These are phyloP conservation scores for Staurois parvus DNA, from an alignment of 2,797 vertebrate species.

Conservation along the genomic window DNA sequence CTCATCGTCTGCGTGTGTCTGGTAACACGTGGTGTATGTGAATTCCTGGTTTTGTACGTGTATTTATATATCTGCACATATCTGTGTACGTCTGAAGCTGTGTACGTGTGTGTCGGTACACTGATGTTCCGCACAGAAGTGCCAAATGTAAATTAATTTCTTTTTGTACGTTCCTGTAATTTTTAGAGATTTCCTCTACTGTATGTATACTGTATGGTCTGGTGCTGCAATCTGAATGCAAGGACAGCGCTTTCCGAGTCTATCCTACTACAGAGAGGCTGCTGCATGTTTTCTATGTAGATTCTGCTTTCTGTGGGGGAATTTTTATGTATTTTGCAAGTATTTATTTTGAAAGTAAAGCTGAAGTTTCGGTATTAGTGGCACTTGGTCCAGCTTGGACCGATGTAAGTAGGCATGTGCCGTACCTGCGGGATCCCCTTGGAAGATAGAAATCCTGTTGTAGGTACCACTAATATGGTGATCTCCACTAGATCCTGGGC, in stretches of 20 bases:
- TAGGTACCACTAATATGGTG: too few relatives aligned
- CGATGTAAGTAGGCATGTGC: too few relatives aligned
- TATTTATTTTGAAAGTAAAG: too few relatives aligned
- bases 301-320: too few relatives aligned
- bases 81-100: not conserved
- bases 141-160: constrained; percentile 1
- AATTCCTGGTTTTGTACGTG: not conserved
- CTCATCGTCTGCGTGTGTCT: constrained; percentile 12
- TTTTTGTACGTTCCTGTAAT: constrained; percentile 16
- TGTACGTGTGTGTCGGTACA: not conserved
- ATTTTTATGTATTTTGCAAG: too few relatives aligned
- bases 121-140: not conserved
- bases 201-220: not conserved
- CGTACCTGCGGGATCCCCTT: too few relatives aligned
- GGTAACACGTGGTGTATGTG: not conserved
- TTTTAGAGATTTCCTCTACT: not conserved
- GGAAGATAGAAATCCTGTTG: too few relatives aligned
- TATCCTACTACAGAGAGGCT: too few relatives aligned
- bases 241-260: not conserved
- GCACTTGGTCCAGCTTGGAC: too few relatives aligned
- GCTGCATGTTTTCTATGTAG: too few relatives aligned
- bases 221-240: not conserved
- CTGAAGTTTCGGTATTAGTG: too few relatives aligned
- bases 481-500: too few relatives aligned
- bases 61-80: not conserved